These are phyloP conservation scores for Trichoplax adhaerens DNA, from an alignment of 37 sponge, comb jelly and placozoan species.

Conservation along the genomic window DNA sequence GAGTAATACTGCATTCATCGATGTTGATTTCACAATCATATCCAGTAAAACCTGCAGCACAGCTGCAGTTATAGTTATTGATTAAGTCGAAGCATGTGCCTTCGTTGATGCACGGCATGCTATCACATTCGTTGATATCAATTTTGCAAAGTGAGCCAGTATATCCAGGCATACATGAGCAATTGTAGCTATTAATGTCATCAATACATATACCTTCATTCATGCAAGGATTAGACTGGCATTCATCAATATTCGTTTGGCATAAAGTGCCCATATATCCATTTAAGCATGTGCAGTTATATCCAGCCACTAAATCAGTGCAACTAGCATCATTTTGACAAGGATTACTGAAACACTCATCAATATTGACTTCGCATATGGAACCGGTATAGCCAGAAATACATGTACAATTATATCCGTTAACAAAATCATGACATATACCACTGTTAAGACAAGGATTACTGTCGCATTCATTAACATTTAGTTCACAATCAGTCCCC, in stretches of 20 bases:
- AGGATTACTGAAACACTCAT: slow-evolving; percentile 15
- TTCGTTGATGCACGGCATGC: neutral
- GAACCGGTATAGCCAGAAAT: slow-evolving; percentile 13
- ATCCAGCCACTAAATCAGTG: neutral
- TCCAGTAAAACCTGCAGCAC: slow-evolving; percentile 13
- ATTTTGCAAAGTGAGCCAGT: too few relatives aligned
- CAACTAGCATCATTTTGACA: slow-evolving; percentile 12
- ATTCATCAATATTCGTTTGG: neutral
- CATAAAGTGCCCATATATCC: slow-evolving; percentile 28
- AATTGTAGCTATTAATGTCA: neutral
- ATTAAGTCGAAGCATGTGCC: slow-evolving; percentile 5
- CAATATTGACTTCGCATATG: slow-evolving; percentile 12
- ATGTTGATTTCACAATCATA: slow-evolving; percentile 8
- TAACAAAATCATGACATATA: too few relatives aligned
- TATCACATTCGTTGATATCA: neutral
- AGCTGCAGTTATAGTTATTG: neutral
- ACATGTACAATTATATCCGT: too few relatives aligned
- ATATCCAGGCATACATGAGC: neutral
- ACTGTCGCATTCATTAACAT: too few relatives aligned
- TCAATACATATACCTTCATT: too few relatives aligned
- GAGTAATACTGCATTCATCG: neutral
- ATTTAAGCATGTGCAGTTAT: slow-evolving; percentile 13
- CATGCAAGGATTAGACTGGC: too few relatives aligned
- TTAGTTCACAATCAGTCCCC: too few relatives aligned
- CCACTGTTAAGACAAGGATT: too few relatives aligned